These are phyloP conservation scores for Erpobdella octoculata DNA, from an alignment of 2,888 invertebrate genomes.

Conservation along the genomic window DNA sequence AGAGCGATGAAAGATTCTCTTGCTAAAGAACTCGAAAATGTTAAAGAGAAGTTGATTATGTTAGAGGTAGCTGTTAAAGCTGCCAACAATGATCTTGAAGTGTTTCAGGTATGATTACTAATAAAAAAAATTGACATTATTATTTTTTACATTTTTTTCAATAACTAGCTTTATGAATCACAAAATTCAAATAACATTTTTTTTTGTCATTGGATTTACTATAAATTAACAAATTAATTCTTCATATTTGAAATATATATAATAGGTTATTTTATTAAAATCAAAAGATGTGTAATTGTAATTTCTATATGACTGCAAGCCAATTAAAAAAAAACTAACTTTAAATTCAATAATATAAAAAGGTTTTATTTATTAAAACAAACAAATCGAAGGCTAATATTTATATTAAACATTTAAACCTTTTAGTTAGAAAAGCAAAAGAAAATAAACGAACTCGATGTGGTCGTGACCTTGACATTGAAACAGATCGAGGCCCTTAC, in stretches of 20 bases:
- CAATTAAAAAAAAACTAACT: not conserved
- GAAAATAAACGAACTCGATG: constrained; percentile 66
- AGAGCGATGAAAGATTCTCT: constrained; percentile 47
- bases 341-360: not conserved
- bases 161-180: not conserved
- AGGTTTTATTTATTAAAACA: constrained; percentile 13
- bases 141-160: not conserved
- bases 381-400: not conserved
- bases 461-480: constrained; percentile 48
- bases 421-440: constrained; percentile 58
- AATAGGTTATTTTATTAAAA: too few species aligned
- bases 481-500: constrained; percentile 50
- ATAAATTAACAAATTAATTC: not conserved
- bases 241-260: too few species aligned
- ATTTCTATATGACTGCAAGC: too few species aligned
- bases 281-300: too few species aligned
- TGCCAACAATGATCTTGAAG: constrained; percentile 51
- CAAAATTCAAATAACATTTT: not conserved
- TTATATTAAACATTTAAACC: not conserved
- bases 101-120: constrained; percentile 47
- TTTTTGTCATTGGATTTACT: not conserved
- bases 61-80: constrained; percentile 47
- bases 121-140: not conserved
- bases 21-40: constrained; percentile 48
- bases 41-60: constrained; percentile 49